A percentile compares a stretch with the other conserved stretches of the same genome.
These are phyloP conservation scores for Aramus guarauna DNA, from an alignment of 2,113 vertebrate genomes.

Conservation along the genomic window DNA sequence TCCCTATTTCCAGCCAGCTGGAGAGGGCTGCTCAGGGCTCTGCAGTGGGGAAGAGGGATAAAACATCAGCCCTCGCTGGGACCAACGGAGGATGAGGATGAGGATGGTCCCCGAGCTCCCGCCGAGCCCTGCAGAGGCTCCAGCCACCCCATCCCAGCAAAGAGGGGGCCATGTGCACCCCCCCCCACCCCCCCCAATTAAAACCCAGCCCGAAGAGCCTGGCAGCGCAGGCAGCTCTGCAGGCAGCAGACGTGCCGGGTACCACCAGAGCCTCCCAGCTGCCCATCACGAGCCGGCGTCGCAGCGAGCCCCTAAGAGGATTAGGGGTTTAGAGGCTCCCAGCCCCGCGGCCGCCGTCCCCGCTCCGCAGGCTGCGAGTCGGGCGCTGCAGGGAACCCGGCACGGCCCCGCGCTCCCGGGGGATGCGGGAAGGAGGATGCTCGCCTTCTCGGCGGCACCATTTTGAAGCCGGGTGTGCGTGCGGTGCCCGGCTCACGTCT, in stretches of 20 bases:
- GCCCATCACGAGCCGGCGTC: not conserved
- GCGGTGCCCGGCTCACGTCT: fast-evolving
- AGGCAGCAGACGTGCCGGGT: not conserved
- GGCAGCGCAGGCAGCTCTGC: not conserved
- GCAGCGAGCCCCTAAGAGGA: not conserved
- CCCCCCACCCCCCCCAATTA: fast-evolving
- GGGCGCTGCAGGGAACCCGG: not conserved
- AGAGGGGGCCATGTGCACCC: not conserved
- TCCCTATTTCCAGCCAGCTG: not conserved
- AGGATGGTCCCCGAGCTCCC: not conserved
- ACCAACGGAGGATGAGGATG: fast-evolving
- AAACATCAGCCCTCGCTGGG: fast-evolving
- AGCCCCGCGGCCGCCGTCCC: not conserved
- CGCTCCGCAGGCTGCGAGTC: not conserved
- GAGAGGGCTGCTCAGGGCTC: not conserved
- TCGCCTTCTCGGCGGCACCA: not conserved
- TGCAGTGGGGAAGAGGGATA: not conserved
- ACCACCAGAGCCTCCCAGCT: not conserved
- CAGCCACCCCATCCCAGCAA: not conserved
- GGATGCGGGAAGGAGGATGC: not conserved
- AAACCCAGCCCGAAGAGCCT: not conserved
- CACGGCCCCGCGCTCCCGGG: fast-evolving
- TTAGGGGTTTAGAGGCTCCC: not conserved
- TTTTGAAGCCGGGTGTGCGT: not conserved
- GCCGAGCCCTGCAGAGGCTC: not conserved